Evolutionary conservation across 1,140 invertebrate species (phyloP).

Genomic region (Nautilus pompilius): DNA sequence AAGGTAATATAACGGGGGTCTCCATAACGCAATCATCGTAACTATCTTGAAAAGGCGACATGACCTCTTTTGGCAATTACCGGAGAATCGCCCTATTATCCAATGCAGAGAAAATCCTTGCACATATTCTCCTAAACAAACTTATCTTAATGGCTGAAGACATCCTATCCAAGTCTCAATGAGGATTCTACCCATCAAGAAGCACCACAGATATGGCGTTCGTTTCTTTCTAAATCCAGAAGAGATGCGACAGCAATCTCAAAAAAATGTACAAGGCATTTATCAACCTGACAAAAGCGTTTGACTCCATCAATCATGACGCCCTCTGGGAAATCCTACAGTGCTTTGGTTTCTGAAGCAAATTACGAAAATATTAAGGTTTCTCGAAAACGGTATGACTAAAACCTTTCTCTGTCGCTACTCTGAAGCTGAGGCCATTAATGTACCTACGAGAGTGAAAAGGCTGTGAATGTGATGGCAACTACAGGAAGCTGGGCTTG

Average conservation of each 20-base stretch:
- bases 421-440: no score
- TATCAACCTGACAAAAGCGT: neutral
- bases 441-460: no score
- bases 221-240: neutral
- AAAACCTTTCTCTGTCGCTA: neutral
- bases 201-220: neutral
- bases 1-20: neutral
- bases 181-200: neutral
- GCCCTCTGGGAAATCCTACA: neutral
- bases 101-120: neutral
- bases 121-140: no score
- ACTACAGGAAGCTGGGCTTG: no score
- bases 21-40: neutral
- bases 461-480: no score
- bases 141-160: neutral
- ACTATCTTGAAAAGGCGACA: neutral
- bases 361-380: neutral
- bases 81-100: neutral
- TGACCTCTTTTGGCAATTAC: neutral
- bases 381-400: neutral
- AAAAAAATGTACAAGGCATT: no score
- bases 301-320: neutral
- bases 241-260: neutral
- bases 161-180: neutral
- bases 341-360: neutral